Evolutionary conservation across 1,140 invertebrate genomes (phyloP).

Genomic region (Saccostrea echinata): DNA sequence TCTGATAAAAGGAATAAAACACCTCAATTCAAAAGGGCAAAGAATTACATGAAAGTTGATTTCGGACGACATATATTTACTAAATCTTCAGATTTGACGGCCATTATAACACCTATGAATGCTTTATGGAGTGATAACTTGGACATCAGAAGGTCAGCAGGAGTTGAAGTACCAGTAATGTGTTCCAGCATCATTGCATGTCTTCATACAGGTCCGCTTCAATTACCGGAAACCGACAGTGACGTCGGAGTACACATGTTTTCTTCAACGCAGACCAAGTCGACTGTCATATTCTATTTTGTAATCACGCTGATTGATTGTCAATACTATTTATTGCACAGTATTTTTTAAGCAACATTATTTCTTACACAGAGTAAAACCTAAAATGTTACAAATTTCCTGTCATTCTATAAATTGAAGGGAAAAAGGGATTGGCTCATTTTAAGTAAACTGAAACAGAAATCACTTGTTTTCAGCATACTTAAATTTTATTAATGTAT

Average conservation of each 20-base stretch:
- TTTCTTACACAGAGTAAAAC: too few species aligned
- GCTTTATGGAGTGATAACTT: conserved; percentile 17
- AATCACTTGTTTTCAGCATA: too few species aligned
- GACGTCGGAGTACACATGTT: conserved; percentile 9
- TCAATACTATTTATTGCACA: not conserved
- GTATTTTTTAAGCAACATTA: too few species aligned
- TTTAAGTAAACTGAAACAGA: too few species aligned
- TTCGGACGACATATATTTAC: conserved; percentile 26
- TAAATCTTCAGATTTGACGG: not conserved
- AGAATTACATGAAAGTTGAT: conserved; percentile 37
- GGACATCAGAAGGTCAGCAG: conserved; percentile 21
- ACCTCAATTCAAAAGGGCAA: conserved; percentile 19
- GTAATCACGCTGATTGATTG: not conserved
- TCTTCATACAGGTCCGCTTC: conserved; percentile 32
- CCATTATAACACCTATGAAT: conserved; percentile 20
- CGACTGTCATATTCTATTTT: conserved; percentile 31
- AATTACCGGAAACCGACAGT: conserved; percentile 17
- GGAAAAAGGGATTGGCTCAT: too few species aligned
- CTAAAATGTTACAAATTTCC: too few species aligned
- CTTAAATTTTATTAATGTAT: too few species aligned
- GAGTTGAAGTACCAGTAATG: conserved; percentile 2
- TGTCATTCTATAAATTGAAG: too few species aligned
- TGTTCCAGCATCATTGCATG: not conserved
- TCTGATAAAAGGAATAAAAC: conserved; percentile 1
- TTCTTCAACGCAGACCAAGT: not conserved